Base-by-base conservation (phyloP, 2,888 invertebrate genomes). In the Calameuta pallipes region DNA sequence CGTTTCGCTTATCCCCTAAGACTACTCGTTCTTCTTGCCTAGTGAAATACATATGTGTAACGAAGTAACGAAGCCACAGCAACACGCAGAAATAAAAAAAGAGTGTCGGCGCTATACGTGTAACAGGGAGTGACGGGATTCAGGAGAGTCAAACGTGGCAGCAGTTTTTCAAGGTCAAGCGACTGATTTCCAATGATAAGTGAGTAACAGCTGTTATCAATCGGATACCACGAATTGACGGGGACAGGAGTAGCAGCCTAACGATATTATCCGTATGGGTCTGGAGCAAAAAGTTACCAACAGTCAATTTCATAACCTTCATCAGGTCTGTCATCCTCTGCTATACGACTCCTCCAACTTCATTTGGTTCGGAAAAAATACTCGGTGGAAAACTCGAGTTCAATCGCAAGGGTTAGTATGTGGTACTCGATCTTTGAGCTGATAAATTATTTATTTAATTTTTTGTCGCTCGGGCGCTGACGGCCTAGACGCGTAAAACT, bases 381-480 rank as follows among this genome's bases (percentile, higher is more conserved):
- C 71, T 71, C 15, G 13, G 4, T 34, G 12, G 13, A 11, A 71
- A 34, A 34, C 13, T 71, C 31, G 31, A 71, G 13, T 31, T 71
- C 71, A 34, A 71, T 71, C 6, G 31, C 31, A 31, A 71, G 71
- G 30, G 70, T 70, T 31, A 30, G 31, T 31, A 71, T 1, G 4
- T 11, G 71, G 9, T 71, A 23, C 71, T 13, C 31, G 31, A 71
- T 33, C 71, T 31, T 13, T 31, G 12, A 23, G 15, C 12, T 71
- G 71, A 71, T 71, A 30, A 31, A 71, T 71, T 71, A 71, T 71
- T 71, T 71, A 71, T 71, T 31, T 34, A 3, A 71, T 71, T 71
- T 71, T 31, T 71, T 31, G 71, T 31, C 33, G 31, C 13, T 3
- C 9, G 12, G n/a, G 1, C 31, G 33, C 56, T 33, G 9, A 71